Percentiles rank a stretch among this genome's conserved stretches.
Conservation (phyloP, 2,888 invertebrate genomes). For the Papilio gigon region DNA sequence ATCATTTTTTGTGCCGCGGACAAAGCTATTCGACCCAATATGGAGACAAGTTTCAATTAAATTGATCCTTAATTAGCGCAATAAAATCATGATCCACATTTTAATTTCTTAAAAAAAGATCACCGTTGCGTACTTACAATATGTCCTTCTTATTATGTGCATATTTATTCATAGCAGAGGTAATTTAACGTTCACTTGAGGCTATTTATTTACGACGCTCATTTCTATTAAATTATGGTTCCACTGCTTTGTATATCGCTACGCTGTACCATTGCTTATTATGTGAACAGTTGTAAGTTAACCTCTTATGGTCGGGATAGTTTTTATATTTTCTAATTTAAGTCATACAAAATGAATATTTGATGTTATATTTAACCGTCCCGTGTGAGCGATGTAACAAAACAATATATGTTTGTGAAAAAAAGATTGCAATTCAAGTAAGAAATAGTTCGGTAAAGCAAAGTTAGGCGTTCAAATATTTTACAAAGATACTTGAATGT, state of each 20-base stretch:
- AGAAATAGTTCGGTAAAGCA: too few species aligned
- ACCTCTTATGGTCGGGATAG: slow-evolving; percentile 4
- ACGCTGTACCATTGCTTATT: slow-evolving; percentile 23
- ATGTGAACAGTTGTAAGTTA: slow-evolving; percentile 16
- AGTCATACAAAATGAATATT: background rate
- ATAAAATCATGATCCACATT: slow-evolving; percentile 69
- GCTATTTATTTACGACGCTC: slow-evolving; percentile 21
- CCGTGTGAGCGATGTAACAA: too few species aligned
- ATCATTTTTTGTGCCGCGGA: slow-evolving; percentile 56
- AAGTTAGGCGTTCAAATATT: too few species aligned
- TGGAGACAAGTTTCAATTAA: slow-evolving; percentile 67
- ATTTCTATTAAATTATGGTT: slow-evolving; percentile 34
- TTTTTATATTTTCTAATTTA: background rate
- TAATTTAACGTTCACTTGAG: slow-evolving; percentile 52
- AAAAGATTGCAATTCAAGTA: too few species aligned
- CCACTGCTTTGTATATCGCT: slow-evolving; percentile 36
- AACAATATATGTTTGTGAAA: too few species aligned
- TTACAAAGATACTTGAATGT: background rate
- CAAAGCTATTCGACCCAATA: slow-evolving; percentile 62
- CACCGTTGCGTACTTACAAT: slow-evolving; percentile 48
- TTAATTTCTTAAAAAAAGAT: slow-evolving; percentile 60
- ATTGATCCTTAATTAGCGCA: slow-evolving; percentile 72
- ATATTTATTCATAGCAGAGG: slow-evolving; percentile 60
- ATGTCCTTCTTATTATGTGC: slow-evolving; percentile 57
- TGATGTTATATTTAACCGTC: slow-evolving; percentile 15